These are phyloP conservation scores for Ferrisia virgata DNA, from an alignment of 2,888 invertebrate genomes.

Conservation along the genomic window DNA sequence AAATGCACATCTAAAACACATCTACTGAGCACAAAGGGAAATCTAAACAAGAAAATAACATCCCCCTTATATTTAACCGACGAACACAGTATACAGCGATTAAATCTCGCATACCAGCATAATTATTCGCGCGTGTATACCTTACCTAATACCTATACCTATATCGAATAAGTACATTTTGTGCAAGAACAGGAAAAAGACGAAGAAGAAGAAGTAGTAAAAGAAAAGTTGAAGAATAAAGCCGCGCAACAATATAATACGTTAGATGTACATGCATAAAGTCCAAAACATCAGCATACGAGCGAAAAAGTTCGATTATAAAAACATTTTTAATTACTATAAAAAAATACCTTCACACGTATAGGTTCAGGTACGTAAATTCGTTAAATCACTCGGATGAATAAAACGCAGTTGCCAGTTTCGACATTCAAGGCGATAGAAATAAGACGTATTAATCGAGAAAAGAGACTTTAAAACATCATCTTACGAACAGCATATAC, in stretches of 20 bases:
- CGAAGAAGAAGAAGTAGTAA: background rate
- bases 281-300: background rate
- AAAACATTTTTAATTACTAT: slow-evolving; percentile 40
- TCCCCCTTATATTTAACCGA: too few species aligned
- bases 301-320: slow-evolving; percentile 5
- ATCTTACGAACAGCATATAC: too few species aligned
- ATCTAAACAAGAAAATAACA: background rate
- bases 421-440: too few species aligned
- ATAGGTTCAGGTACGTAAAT: too few species aligned
- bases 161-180: too few species aligned
- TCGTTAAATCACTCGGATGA: background rate
- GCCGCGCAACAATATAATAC: background rate
- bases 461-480: too few species aligned
- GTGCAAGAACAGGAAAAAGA: background rate
- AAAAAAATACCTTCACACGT: background rate
- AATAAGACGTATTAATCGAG: too few species aligned
- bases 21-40: too few species aligned
- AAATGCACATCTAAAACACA: too few species aligned
- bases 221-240: background rate
- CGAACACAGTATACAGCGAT: too few species aligned
- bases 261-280: too few species aligned
- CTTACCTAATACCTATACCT: background rate
- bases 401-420: background rate
- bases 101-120: background rate
- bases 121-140: background rate